These are phyloP conservation scores for Habropoda laboriosa DNA, from an alignment of 1,140 invertebrate species.

Conservation along the genomic window DNA sequence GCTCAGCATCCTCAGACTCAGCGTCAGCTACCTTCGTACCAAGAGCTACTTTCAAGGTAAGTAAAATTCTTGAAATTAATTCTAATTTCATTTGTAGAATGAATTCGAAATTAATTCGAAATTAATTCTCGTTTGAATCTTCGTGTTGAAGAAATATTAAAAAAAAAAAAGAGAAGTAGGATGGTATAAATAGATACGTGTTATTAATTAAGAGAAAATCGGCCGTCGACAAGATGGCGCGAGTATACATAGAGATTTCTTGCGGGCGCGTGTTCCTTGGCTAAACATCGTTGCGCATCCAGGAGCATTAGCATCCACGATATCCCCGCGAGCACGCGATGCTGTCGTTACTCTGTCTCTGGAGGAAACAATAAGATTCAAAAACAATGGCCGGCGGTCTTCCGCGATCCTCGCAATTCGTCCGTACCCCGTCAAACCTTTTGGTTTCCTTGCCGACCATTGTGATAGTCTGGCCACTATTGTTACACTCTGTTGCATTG, in stretches of 20 bases:
- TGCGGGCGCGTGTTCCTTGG: conserved; percentile 43
- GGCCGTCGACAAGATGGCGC: neutral
- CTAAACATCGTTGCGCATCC: conserved; percentile 30
- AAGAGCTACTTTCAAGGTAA: conserved; percentile 99
- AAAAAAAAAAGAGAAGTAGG: too few relatives aligned
- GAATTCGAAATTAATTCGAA: too few relatives aligned
- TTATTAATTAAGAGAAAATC: conserved; percentile 3
- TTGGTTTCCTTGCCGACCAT: neutral
- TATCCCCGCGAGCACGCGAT: conserved; percentile 69
- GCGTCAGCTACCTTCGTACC: conserved; percentile 98
- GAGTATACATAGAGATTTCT: conserved; percentile 21
- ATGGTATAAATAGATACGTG: neutral
- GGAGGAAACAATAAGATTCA: conserved; percentile 72
- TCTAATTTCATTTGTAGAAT: too few relatives aligned
- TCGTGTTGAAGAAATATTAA: neutral
- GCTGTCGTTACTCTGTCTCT: conserved; percentile 71
- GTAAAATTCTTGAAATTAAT: too few relatives aligned
- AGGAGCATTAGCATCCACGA: conserved; percentile 32
- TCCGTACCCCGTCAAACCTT: conserved; percentile 14
- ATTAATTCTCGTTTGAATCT: too few relatives aligned
- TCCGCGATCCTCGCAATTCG: conserved; percentile 36
- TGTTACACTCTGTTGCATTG: conserved; percentile 8
- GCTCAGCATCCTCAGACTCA: conserved; percentile 97
- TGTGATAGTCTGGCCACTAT: neutral
- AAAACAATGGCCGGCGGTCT: conserved; percentile 71